Evolutionary conservation across 2,797 vertebrate genomes (phyloP).

Genomic region (Zenarchopterus dispar): DNA sequence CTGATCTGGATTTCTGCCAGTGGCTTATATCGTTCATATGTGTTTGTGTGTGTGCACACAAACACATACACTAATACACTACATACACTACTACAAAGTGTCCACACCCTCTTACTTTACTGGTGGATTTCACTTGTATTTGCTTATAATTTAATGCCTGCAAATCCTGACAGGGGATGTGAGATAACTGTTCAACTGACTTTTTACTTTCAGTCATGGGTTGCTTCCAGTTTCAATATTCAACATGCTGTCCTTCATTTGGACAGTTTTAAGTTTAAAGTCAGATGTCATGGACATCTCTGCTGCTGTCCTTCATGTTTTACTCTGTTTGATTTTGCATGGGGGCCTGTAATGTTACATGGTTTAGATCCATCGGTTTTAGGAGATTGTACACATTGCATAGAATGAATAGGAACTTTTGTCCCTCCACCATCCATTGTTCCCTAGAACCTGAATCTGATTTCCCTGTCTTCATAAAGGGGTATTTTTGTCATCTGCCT

Average conservation of each 20-base stretch:
- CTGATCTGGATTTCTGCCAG: not conserved
- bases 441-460: slow-evolving; percentile 9
- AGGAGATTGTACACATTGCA: not conserved
- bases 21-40: not conserved
- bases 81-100: too few species aligned
- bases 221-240: not conserved
- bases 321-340: not conserved
- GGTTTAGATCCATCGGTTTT: not conserved
- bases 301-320: not conserved
- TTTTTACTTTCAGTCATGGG: slow-evolving; percentile 12
- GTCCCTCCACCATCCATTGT: slow-evolving; percentile 11
- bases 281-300: not conserved
- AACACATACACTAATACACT: too few species aligned
- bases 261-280: too few species aligned
- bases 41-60: not conserved
- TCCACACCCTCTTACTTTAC: not conserved
- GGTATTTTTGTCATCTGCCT: not conserved
- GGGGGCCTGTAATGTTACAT: not conserved
- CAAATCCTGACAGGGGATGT: slow-evolving; percentile 7
- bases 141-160: not conserved
- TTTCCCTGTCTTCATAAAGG: not conserved
- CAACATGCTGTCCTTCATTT: not conserved
- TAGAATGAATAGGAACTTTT: not conserved
- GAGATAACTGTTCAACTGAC: slow-evolving; percentile 3
- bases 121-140: not conserved